phyloP scores from a whole-genome alignment of 1,140 invertebrate species.

The Asbolus verrucosus region DNA sequence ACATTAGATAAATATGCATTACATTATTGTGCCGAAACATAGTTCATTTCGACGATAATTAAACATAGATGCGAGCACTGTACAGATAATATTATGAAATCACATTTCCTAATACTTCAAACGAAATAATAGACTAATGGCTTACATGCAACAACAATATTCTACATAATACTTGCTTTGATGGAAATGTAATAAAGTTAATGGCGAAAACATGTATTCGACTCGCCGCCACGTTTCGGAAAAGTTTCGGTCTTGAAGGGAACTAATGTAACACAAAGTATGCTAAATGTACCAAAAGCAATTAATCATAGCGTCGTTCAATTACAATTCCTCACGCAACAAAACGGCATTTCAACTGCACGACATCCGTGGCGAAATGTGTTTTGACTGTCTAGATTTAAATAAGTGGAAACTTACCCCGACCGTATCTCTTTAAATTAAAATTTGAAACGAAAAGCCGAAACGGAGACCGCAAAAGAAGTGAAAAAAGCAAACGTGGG shows the following conservation, averaged over 20 bases:
- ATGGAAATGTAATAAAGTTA: constrained; percentile 31
- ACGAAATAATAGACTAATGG: constrained; percentile 16
- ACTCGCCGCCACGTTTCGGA: not conserved
- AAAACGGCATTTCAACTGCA: not conserved
- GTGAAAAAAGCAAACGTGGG: no score
- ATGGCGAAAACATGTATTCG: constrained; percentile 25
- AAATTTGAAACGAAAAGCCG: no score
- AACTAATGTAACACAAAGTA: not conserved
- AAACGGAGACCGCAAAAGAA: no score
- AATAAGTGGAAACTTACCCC: no score
- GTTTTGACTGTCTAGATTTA: no score
- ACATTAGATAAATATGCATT: no score
- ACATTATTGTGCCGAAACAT: no score
- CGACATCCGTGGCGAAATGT: no score
- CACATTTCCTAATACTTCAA: constrained; percentile 8
- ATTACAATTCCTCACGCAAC: constrained; percentile 1
- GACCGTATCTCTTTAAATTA: no score
- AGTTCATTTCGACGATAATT: no score
- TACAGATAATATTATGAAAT: constrained; percentile 4
- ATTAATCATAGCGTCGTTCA: constrained; percentile 20
- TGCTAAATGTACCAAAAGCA: not conserved
- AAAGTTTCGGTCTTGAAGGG: not conserved
- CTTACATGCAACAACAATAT: constrained; percentile 15
- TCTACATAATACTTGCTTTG: constrained; percentile 8
- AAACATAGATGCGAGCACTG: no score